phyloP scores from a whole-genome alignment of 30 jellyfish, hydroid and myxozoan species.

The Aurelia aurita region DNA sequence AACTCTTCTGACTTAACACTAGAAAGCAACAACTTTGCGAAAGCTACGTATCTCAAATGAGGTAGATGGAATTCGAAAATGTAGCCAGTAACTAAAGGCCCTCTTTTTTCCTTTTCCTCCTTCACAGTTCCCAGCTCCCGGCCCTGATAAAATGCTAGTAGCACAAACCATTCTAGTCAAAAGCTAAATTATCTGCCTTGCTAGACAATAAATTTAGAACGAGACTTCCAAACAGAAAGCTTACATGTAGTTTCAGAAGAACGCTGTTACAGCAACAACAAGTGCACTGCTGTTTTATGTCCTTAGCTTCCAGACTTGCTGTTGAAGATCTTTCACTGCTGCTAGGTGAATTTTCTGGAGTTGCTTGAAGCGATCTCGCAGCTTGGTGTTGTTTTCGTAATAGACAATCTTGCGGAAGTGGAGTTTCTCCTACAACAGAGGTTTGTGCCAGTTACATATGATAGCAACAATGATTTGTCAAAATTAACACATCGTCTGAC shows the following conservation, averaged over 20 bases:
- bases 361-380: constrained; percentile 2
- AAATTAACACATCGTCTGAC: background rate
- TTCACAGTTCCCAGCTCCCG: no score
- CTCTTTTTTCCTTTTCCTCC: no score
- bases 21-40: no score
- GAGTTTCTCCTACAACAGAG: constrained; percentile 77
- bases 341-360: constrained; percentile 55
- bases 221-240: background rate
- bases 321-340: background rate
- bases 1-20: no score
- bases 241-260: constrained; percentile 82
- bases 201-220: background rate
- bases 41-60: no score
- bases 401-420: constrained; percentile 92
- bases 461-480: background rate
- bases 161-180: background rate
- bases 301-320: background rate
- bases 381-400: constrained; percentile 54
- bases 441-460: background rate
- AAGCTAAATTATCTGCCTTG: background rate
- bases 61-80: no score
- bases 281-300: constrained; percentile 55
- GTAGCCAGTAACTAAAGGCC: no score
- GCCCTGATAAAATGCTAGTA: no score
- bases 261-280: constrained; percentile 93